phyloP scores from a whole-genome alignment of 1,140 invertebrate genomes.

The Tigriopus japonicus region DNA sequence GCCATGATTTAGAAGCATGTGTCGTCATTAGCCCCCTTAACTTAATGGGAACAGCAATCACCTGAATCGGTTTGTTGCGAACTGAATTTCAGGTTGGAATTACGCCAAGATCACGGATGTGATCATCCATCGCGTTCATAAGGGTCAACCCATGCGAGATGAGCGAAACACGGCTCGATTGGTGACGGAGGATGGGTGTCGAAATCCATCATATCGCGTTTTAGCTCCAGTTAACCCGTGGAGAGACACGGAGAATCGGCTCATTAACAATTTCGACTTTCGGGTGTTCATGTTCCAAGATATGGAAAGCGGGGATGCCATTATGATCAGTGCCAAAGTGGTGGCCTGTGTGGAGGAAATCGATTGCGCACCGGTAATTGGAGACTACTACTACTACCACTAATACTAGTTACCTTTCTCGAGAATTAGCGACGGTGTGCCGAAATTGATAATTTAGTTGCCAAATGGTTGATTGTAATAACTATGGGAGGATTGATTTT shows the following conservation, averaged over 20 bases:
- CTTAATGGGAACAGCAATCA: neutral
- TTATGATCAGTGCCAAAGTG: constrained; percentile 37
- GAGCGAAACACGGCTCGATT: constrained; percentile 29
- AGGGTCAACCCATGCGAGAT: constrained; percentile 19
- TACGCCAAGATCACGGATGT: constrained; percentile 39
- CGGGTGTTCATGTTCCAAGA: constrained; percentile 46
- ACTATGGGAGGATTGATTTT: too few species aligned
- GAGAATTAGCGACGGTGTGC: too few species aligned
- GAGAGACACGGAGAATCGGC: constrained; percentile 23
- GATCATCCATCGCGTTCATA: constrained; percentile 27
- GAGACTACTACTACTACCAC: too few species aligned
- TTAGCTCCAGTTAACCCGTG: constrained; percentile 31
- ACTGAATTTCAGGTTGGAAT: constrained; percentile 33
- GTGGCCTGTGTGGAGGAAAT: constrained; percentile 36
- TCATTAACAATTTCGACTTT: constrained; percentile 35
- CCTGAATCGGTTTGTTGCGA: neutral
- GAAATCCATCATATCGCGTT: constrained; percentile 32
- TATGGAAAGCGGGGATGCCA: constrained; percentile 39
- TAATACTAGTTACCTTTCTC: too few species aligned
- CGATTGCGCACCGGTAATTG: constrained; percentile 31
- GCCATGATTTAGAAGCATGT: neutral
- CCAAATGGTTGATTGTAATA: too few species aligned
- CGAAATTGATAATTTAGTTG: too few species aligned
- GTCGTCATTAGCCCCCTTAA: too few species aligned
- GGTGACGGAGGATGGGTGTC: constrained; percentile 36